Percentiles rank a stretch among this genome's conserved stretches.
Conservation (phyloP, 2,888 invertebrate species). For the Catocala nupta region DNA sequence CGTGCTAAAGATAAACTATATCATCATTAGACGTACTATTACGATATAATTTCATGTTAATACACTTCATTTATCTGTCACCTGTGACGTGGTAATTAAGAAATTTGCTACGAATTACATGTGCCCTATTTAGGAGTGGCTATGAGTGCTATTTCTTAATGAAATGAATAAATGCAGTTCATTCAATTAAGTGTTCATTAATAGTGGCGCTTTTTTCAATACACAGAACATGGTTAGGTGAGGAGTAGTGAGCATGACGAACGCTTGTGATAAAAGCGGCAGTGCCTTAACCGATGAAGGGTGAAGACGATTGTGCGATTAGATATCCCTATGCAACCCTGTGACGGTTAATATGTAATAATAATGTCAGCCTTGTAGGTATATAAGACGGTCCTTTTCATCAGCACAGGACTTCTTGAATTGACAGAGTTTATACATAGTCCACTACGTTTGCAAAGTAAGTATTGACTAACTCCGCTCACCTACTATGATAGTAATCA, state of each 20-base stretch:
- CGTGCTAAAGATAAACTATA: not conserved
- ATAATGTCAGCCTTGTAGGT: no score
- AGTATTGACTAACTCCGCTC: no score
- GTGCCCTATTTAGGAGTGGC: conserved; percentile 40
- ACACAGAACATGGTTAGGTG: not conserved
- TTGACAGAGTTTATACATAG: no score
- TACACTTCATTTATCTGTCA: conserved; percentile 33
- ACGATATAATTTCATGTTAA: conserved; percentile 21
- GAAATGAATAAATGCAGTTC: conserved; percentile 53
- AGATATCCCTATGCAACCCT: no score
- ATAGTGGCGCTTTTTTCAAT: conserved; percentile 34
- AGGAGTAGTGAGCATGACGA: not conserved
- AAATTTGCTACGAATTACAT: conserved; percentile 38
- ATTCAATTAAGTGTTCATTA: conserved; percentile 45
- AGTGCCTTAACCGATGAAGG: no score
- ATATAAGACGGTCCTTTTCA: no score
- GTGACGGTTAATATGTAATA: no score
- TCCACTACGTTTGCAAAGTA: no score
- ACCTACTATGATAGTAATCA: no score
- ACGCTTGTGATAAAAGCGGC: no score
- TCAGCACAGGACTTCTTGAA: no score
- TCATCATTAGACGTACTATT: conserved; percentile 4
- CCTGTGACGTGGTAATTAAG: conserved; percentile 37
- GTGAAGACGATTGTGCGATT: no score
- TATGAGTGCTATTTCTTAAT: conserved; percentile 46